Base-by-base conservation (phyloP, 2,113 vertebrate species). In the Brachyhypopomus occidentalis region DNA sequence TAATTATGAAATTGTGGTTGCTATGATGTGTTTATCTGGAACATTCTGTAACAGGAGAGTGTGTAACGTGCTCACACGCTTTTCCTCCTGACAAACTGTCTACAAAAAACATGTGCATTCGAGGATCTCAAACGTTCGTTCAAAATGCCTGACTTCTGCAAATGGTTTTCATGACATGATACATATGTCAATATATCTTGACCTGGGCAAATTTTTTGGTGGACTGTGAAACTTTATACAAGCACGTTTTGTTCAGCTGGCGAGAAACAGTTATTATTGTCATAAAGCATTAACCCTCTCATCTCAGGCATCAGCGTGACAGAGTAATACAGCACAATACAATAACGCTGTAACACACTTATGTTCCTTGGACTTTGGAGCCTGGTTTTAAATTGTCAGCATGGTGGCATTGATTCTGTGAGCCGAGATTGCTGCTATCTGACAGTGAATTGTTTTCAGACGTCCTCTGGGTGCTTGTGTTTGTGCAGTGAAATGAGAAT, bases 231-330 rank as follows among this genome's bases (percentile, higher is more conserved):
- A 64, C 62, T 59, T 41, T 63, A 17, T 59, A 60, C 23, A 63
- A 27, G 59, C 56, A 72, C 17, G 11, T 62, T 72, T 79, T 17
- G 22, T 17, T 62, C 0, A 11, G 38, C 19, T 48, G 11, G 45
- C 19, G 5, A 19, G 41, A 72, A 52, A 41, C 52, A 66, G 64
- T 1, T 17, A 25, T 72, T 41, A 55, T 63, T 74, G 30, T 64
- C 70, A 34, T 74, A 56, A 66, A 74, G 63, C 60, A 80, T 80
- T 73, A 64, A 59, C 67, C 45, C 60, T 22, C 58, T 67, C 69
- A 48, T 81, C 58, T 70, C 25, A 72, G 19, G 67, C 41, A 30
- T 59, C 55, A 9, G 8, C 8, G 22, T 60, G 30, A 27, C 63
- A 59, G 17, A 2, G 23, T 59, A 60, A 56, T 36, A 16, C 55